Base-by-base conservation (phyloP, 2,113 vertebrate species). In the Zeus faber region DNA sequence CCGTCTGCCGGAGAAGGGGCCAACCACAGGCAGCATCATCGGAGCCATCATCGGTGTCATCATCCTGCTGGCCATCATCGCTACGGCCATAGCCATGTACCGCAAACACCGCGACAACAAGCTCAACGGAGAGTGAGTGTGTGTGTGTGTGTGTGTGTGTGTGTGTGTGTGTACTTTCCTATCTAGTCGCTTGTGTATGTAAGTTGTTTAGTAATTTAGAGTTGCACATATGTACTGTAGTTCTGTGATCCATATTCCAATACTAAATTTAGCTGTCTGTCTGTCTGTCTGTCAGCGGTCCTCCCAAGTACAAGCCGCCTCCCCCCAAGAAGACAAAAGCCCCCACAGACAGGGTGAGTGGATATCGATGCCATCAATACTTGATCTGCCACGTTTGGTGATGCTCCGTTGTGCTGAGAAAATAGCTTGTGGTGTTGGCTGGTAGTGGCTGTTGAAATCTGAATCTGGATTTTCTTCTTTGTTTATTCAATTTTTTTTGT, bases 291-390 rank as follows among this genome's bases (percentile, higher is more conserved):
- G 23, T 37, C 74, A 95, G 94, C 3, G 87, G 80, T 8, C 94
- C 93, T 2, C 93, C 94, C 0, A 90, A 87, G 6, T 77, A 95
- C 81, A 94, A 94, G 65, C 92, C 93, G 1, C 93, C 92, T 2
- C 90, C 92, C 1, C 93, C 93, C 0, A 76, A 84, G 67, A 85
- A 89, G 50, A 84, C 70, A 49, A 29, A 63, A 40, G 82, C 66
- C 22, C 80, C 86, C 16, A 51, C 50, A 0, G 81, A 78, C 49
- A 72, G 44, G 83, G 93, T 95, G 67, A 92, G 91, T 67, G 11
- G n/a, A 17, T 11, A 4, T 41, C 10, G 3, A 27, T 20, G 17
- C n/a, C 40, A 41, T 3, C 6, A 6, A 3, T 3, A 37, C 6
- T 14, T 8, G 35, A 29, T 5, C 9, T 9, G 4, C 27, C 4